phyloP scores from a whole-genome alignment of 2,888 invertebrate genomes.

The Drosophila robusta region DNA sequence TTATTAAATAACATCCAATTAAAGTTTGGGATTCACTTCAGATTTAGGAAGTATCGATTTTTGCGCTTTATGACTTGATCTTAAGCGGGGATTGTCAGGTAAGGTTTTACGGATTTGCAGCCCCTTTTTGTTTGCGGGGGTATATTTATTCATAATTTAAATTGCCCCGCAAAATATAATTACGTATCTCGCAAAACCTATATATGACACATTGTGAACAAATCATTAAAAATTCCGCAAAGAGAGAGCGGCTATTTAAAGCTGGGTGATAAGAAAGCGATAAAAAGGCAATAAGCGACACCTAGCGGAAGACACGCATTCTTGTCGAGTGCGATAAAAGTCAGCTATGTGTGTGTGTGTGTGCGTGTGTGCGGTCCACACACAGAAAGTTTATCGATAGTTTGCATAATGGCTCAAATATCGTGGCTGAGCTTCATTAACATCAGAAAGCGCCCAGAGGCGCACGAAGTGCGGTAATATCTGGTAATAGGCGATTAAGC shows the following conservation, averaged over 20 bases:
- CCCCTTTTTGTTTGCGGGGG: too few relatives aligned
- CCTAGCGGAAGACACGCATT: conserved; percentile 1
- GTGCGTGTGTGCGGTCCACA: conserved; percentile 25
- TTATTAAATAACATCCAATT: too few relatives aligned
- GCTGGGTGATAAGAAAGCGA: not conserved
- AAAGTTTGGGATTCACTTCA: too few relatives aligned
- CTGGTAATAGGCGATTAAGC: conserved; percentile 59
- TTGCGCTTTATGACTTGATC: too few relatives aligned
- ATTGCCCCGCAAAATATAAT: too few relatives aligned
- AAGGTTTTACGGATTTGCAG: too few relatives aligned
- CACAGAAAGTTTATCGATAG: conserved; percentile 22
- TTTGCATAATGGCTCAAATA: conserved; percentile 52
- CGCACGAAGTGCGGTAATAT: conserved; percentile 52
- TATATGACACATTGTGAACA: too few relatives aligned
- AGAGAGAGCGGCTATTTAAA: not conserved
- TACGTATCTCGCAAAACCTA: too few relatives aligned
- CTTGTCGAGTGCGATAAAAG: not conserved
- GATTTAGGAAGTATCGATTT: too few relatives aligned
- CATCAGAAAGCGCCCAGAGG: conserved; percentile 49
- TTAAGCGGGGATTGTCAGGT: too few relatives aligned
- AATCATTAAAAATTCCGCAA: not conserved
- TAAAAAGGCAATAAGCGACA: conserved; percentile 9
- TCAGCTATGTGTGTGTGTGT: not conserved
- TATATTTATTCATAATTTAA: too few relatives aligned
- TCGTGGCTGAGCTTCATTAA: conserved; percentile 43